Evolutionary conservation across 2,113 vertebrate species (phyloP), one percentile per base, ranked within the genome.

Genomic region (Psilopogon haemacephalus): DNA sequence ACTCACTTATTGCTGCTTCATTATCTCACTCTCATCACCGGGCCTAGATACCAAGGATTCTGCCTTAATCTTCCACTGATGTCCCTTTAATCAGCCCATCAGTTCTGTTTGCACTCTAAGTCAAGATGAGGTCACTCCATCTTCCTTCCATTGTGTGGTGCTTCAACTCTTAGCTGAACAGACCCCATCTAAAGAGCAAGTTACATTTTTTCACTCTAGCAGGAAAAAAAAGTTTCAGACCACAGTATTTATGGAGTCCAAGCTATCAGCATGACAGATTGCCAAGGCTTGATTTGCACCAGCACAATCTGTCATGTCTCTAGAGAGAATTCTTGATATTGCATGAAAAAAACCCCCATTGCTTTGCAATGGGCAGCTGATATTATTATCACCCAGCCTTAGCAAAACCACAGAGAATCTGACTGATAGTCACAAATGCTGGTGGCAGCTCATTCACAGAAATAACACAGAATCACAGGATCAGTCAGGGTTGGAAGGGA

Each of bases 1-100:
- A 15, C 42, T 92, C 86, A 63, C 77, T 95, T 37, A 67, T 2
- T 85, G 64, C 78, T 89, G 86, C 82, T 94, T 96, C 93, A 71
- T 94, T 92, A 94, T 93, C 84, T 75, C 0, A 6, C 89, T 77
- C 82, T 94, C 94, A 96, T 92, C 93, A 91, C 19, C 1, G 67
- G 68, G 69, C 87, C 84, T 35, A 83, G 75, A 94, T 89, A 93
- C 64, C 67, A 88, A 89, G 89, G 84, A 94, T 94, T 94, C 85
- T 52, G 93, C 87, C 91, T 86, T 96, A 88, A 96, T 95, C 94
- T 92, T 82, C 77, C 72, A 38, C 60, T 86, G 42, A 87, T 77
- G 90, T 88, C 64, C 69, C 33, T 85, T 95, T 95, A 95, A 95
- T 96, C 95, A 89, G 52, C 78, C 40, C 74, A 92, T 83, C 84